Conservation (phyloP, 2,888 invertebrate species). For the Torymus aiolomorphi region DNA sequence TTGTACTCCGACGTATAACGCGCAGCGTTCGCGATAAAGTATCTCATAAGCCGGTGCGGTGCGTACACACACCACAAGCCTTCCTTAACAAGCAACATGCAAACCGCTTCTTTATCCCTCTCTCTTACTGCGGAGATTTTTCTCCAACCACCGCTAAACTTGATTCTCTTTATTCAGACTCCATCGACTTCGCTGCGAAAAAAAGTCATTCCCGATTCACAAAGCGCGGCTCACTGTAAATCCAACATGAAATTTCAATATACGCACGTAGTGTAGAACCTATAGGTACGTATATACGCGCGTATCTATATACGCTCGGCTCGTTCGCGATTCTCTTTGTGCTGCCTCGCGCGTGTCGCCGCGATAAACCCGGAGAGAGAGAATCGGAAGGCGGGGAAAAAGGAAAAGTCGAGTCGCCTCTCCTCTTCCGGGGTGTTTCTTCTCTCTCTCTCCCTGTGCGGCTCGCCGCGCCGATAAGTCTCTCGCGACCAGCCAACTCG, state of each 20-base stretch:
- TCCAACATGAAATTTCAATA: constrained; percentile 23
- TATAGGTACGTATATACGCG: too few relatives aligned
- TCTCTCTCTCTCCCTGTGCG: neutral
- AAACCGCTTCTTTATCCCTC: too few relatives aligned
- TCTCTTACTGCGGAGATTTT: too few relatives aligned
- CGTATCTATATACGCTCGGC: too few relatives aligned
- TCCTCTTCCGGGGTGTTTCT: constrained; percentile 20
- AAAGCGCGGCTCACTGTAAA: constrained; percentile 14
- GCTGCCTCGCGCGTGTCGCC: constrained; percentile 21
- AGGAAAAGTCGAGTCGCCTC: constrained; percentile 3
- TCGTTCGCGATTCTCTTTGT: constrained; percentile 35
- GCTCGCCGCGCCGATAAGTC: constrained; percentile 1
- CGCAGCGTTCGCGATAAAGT: too few relatives aligned
- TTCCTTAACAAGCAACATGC: too few relatives aligned
- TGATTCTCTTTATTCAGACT: too few relatives aligned
- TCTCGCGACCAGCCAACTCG: too few relatives aligned
- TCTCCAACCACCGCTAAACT: too few relatives aligned
- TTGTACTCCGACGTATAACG: too few relatives aligned
- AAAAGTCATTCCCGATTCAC: neutral
- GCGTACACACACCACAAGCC: too few relatives aligned
- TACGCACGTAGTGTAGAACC: neutral
- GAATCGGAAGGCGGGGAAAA: neutral
- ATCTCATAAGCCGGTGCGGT: too few relatives aligned
- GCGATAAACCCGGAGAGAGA: constrained; percentile 11
- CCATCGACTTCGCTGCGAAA: neutral